Evolutionary conservation across 2,797 vertebrate species (phyloP).

Genomic region (Florisuga fusca): DNA sequence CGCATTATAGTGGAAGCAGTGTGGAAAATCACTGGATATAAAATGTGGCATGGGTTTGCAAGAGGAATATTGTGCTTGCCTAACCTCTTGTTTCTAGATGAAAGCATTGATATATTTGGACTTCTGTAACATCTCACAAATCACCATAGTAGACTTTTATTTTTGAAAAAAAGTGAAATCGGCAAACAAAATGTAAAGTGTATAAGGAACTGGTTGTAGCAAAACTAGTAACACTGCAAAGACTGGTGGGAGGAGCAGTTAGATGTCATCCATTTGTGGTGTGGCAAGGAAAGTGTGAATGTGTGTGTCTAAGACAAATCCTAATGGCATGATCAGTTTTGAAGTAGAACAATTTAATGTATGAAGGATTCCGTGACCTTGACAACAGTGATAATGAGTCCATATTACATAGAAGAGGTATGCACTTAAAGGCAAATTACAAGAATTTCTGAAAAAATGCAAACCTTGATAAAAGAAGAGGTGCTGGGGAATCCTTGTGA

Average conservation of each 20-base stretch:
- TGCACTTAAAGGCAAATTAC: neutral
- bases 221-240: neutral
- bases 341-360: neutral
- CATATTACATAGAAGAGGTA: neutral
- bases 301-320: neutral
- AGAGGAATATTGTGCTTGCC: neutral
- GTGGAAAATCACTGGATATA: neutral
- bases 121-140: neutral
- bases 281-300: neutral
- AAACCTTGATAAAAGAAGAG: neutral
- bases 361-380: neutral
- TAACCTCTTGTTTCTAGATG: neutral
- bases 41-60: rapidly evolving
- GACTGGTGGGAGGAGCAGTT: neutral
- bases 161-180: neutral
- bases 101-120: neutral
- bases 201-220: neutral
- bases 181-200: neutral
- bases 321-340: neutral
- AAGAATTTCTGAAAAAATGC: neutral
- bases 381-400: neutral
- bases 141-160: neutral
- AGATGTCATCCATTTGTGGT: neutral
- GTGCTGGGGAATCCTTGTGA: neutral
- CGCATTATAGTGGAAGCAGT: neutral